Evolutionary conservation across 2,113 vertebrate species (phyloP).

Genomic region (Dipodomys spectabilis): DNA sequence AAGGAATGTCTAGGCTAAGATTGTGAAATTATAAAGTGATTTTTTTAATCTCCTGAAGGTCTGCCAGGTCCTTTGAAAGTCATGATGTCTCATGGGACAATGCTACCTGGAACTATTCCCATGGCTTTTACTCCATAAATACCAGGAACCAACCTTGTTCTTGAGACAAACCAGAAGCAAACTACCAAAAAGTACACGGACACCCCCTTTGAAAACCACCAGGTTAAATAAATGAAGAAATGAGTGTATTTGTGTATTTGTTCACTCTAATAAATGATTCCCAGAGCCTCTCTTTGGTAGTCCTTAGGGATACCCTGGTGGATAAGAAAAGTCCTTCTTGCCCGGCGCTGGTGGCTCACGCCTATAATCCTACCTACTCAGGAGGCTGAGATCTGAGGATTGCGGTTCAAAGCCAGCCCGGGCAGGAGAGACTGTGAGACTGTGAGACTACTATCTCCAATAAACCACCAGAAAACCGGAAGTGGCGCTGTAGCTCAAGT

Average conservation of each 20-base stretch:
- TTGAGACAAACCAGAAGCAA: background rate
- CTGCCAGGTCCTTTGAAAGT: slow-evolving; percentile 19
- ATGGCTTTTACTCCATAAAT: background rate
- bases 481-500: too few species aligned
- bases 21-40: background rate
- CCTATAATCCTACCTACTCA: too few species aligned
- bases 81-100: background rate
- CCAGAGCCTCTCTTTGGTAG: background rate
- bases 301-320: background rate
- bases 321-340: background rate
- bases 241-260: background rate
- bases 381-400: too few species aligned
- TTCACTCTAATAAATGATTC: background rate
- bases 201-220: background rate
- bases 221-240: slow-evolving; percentile 31
- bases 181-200: background rate
- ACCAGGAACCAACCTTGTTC: background rate
- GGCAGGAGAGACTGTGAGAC: too few species aligned
- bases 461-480: too few species aligned
- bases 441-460: too few species aligned
- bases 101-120: background rate
- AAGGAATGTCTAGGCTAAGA: background rate
- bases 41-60: background rate
- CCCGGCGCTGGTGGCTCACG: too few species aligned
- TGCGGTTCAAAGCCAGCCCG: too few species aligned